A percentile compares a stretch with the other conserved stretches of the same genome.
phyloP scores from a whole-genome alignment of 2,113 vertebrate genomes.

The Rhynchopsitta pachyrhyncha region DNA sequence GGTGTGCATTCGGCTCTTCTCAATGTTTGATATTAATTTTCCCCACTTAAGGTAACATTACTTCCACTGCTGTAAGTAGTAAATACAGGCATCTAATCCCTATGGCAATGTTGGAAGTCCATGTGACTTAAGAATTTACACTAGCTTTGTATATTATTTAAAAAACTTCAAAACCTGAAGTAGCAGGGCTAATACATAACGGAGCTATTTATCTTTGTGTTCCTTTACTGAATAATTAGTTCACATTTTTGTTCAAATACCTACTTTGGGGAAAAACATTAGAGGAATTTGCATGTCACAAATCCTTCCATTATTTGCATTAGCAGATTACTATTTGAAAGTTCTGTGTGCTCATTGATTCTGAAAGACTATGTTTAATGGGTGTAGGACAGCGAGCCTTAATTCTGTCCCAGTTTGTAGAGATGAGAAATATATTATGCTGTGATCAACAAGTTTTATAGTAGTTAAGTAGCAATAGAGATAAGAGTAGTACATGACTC shows the following conservation, averaged over 20 bases:
- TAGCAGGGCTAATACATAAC: background rate
- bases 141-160: background rate
- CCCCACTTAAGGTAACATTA: background rate
- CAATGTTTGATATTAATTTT: background rate
- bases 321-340: background rate
- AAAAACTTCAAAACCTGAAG: background rate
- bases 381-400: background rate
- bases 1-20: background rate
- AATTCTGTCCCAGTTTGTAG: background rate
- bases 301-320: background rate
- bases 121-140: background rate
- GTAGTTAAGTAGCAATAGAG: background rate
- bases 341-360: background rate
- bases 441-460: background rate
- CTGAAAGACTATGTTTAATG: accelerated
- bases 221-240: background rate
- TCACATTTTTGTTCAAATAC: background rate
- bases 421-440: background rate
- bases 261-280: background rate
- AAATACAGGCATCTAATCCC: background rate
- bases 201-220: background rate
- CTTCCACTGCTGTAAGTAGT: background rate
- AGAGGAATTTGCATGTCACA: background rate
- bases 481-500: background rate
- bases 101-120: background rate